These are phyloP conservation scores for Halcyon leucocephala DNA, from an alignment of 2,797 vertebrate species.

Conservation along the genomic window DNA sequence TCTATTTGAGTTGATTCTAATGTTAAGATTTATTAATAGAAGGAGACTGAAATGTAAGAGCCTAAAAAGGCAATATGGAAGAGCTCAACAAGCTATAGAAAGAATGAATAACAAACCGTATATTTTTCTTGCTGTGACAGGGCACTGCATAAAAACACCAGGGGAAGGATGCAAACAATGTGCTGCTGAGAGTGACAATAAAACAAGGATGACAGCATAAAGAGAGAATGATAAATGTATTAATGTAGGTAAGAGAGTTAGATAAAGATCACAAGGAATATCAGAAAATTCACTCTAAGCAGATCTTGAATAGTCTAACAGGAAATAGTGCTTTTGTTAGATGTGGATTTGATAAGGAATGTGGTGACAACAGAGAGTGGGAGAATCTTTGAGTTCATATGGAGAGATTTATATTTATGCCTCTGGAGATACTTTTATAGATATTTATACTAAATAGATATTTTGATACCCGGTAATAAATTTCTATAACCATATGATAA, in stretches of 20 bases:
- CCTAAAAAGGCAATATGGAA: constrained; percentile 37
- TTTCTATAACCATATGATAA: constrained; percentile 55
- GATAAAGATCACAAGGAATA: constrained; percentile 24
- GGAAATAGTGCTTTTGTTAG: constrained; percentile 27
- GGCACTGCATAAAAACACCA: constrained; percentile 62
- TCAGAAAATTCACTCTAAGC: constrained; percentile 35
- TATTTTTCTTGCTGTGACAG: constrained; percentile 62
- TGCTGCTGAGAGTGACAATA: constrained; percentile 54
- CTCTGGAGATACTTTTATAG: constrained; percentile 48
- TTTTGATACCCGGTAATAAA: constrained; percentile 56
- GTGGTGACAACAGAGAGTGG: constrained; percentile 30
- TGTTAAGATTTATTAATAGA: constrained; percentile 48
- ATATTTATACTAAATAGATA: constrained; percentile 57
- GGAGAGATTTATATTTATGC: constrained; percentile 54
- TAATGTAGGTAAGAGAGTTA: constrained; percentile 51
- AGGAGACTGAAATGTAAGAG: not conserved
- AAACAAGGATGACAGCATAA: constrained; percentile 48
- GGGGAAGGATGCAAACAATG: constrained; percentile 57
- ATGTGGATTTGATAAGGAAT: not conserved
- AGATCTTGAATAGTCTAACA: not conserved
- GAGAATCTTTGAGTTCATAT: constrained; percentile 6
- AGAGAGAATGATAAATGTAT: constrained; percentile 60
- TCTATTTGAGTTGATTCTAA: not conserved
- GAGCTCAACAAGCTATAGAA: constrained; percentile 37
- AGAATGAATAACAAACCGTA: constrained; percentile 53